These are phyloP conservation scores for Ferrisia virgata DNA, from an alignment of 2,888 invertebrate species.

Conservation along the genomic window DNA sequence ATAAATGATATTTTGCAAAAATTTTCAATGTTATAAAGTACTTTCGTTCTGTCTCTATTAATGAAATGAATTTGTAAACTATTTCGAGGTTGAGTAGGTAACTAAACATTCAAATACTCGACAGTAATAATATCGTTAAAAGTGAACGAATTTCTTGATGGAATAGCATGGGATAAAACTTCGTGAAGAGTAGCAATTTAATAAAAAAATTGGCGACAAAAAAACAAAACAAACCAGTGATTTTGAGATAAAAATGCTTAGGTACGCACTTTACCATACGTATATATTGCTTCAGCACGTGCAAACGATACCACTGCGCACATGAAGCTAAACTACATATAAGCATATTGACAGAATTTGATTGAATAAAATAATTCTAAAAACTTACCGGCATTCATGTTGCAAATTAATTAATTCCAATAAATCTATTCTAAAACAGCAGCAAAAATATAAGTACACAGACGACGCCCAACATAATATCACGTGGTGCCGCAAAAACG, in stretches of 20 bases:
- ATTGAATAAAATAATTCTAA: neutral
- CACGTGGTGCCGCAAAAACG: constrained; percentile 9
- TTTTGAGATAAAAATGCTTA: too few species aligned
- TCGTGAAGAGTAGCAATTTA: too few species aligned
- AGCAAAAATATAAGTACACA: neutral
- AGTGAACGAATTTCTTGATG: too few species aligned
- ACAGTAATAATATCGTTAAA: neutral
- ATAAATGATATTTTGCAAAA: too few species aligned
- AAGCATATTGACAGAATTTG: neutral
- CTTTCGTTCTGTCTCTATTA: too few species aligned
- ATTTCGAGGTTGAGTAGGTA: too few species aligned
- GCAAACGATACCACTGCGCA: neutral
- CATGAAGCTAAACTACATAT: neutral
- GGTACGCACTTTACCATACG: neutral
- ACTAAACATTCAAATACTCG: too few species aligned
- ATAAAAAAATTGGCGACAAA: neutral
- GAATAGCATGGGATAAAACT: too few species aligned
- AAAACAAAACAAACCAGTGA: neutral
- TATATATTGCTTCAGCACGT: neutral
- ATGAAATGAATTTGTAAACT: too few species aligned
- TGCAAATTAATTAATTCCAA: neutral
- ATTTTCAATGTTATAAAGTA: too few species aligned
- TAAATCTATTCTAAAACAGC: neutral
- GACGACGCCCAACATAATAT: neutral
- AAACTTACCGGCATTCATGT: neutral